phyloP scores from a whole-genome alignment of 2,113 vertebrate genomes.

The Aplodontia rufa region DNA sequence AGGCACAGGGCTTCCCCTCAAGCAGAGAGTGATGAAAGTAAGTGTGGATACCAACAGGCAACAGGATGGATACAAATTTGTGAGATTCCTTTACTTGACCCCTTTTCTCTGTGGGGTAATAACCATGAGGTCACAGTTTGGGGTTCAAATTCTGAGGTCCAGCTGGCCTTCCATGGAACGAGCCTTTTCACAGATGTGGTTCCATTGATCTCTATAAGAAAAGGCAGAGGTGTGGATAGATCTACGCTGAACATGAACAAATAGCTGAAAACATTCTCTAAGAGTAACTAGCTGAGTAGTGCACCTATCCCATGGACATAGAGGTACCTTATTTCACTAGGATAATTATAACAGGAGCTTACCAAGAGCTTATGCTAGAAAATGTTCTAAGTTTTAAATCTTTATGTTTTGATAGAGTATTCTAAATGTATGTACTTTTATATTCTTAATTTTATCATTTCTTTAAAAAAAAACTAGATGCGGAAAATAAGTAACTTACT shows the following conservation, averaged over 20 bases:
- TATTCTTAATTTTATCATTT: slow-evolving; percentile 14
- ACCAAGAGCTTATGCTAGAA: background rate
- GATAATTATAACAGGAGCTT: background rate
- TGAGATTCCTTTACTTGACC: background rate
- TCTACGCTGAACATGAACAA: background rate
- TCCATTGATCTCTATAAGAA: background rate
- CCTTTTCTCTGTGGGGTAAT: background rate
- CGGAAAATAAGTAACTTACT: slow-evolving; percentile 7
- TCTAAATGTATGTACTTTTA: background rate
- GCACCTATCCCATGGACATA: background rate
- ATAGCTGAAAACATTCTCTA: background rate
- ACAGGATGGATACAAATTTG: background rate
- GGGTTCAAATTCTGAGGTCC: background rate
- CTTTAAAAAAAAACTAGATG: background rate
- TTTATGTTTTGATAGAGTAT: background rate
- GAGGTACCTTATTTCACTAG: background rate
- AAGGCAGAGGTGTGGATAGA: background rate
- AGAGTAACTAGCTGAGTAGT: background rate
- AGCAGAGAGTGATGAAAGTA: background rate
- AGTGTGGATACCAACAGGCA: background rate
- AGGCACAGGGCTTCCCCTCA: background rate
- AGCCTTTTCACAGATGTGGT: background rate
- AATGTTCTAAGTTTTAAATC: background rate
- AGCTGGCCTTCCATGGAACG: background rate
- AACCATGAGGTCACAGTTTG: background rate